Evolutionary conservation across 2,797 vertebrate species (phyloP).

Genomic region (Australoheros facetus): DNA sequence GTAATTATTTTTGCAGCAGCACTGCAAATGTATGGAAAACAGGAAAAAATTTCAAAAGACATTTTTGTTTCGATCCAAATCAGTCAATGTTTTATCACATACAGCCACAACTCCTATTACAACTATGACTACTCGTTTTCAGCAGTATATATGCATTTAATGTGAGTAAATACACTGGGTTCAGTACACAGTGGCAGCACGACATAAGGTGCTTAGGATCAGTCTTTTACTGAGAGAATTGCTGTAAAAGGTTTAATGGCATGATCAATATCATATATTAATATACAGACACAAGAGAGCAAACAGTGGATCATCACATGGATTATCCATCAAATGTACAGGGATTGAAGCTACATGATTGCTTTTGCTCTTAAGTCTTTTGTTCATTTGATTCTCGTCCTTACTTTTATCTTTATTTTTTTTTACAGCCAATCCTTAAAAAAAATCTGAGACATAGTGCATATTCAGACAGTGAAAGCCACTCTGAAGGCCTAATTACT

Average conservation of each 20-base stretch:
- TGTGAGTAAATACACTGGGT: constrained; percentile 22
- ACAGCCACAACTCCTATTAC: neutral
- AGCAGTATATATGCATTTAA: neutral
- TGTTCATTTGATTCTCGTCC: constrained; percentile 43
- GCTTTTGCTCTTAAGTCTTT: constrained; percentile 45
- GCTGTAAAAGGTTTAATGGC: constrained; percentile 53
- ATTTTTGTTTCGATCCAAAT: neutral
- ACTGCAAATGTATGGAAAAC: neutral
- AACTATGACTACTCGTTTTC: neutral
- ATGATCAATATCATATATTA: constrained; percentile 61
- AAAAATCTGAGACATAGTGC: constrained; percentile 24
- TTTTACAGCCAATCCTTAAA: constrained; percentile 24
- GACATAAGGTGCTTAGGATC: constrained; percentile 23
- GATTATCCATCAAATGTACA: constrained; percentile 60
- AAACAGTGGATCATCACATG: constrained; percentile 59
- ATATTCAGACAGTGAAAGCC: constrained; percentile 29
- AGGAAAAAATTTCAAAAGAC: neutral
- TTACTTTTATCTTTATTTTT: neutral
- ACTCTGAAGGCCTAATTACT: constrained; percentile 74
- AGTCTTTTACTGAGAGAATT: constrained; percentile 25
- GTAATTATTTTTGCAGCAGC: neutral
- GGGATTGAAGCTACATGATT: constrained; percentile 60
- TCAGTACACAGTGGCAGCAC: neutral
- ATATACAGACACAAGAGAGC: constrained; percentile 66
- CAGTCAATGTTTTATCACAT: neutral